phyloP scores from a whole-genome alignment of 2,888 invertebrate species.

The Drosophila pseudotalamancana region DNA sequence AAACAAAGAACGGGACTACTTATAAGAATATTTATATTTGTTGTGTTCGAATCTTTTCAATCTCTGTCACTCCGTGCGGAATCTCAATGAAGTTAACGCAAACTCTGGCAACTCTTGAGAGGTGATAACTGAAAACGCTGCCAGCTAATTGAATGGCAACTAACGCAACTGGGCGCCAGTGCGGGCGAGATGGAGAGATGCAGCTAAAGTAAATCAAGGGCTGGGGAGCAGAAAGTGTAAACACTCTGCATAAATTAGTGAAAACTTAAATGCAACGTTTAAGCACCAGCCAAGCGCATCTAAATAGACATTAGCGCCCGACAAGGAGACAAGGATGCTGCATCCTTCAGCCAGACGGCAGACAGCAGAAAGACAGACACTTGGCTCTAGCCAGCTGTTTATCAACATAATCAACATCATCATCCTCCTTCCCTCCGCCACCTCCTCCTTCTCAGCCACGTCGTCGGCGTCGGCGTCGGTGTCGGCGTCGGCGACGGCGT shows the following conservation, averaged over 20 bases:
- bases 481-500: background rate
- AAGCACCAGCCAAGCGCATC: slow-evolving; percentile 48
- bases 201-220: slow-evolving; percentile 20
- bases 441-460: background rate
- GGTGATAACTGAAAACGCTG: slow-evolving; percentile 39
- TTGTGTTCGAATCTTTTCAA: too few species aligned
- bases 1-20: too few species aligned
- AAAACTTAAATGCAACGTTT: slow-evolving; percentile 58
- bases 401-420: slow-evolving; percentile 36
- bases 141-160: slow-evolving; percentile 53
- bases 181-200: background rate
- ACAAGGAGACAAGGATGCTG: slow-evolving; percentile 50
- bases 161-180: slow-evolving; percentile 16
- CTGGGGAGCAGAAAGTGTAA: slow-evolving; percentile 20
- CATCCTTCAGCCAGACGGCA: slow-evolving; percentile 24
- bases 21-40: too few species aligned
- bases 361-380: slow-evolving; percentile 31
- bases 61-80: slow-evolving; percentile 14
- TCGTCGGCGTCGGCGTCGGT: background rate
- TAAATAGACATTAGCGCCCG: slow-evolving; percentile 63
- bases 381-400: slow-evolving; percentile 52
- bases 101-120: slow-evolving; percentile 3
- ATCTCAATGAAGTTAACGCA: slow-evolving; percentile 1
- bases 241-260: slow-evolving; percentile 66
- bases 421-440: background rate